Base-by-base conservation (phyloP, 2,888 invertebrate genomes). In the Cataglyphis rosenhaueri region DNA sequence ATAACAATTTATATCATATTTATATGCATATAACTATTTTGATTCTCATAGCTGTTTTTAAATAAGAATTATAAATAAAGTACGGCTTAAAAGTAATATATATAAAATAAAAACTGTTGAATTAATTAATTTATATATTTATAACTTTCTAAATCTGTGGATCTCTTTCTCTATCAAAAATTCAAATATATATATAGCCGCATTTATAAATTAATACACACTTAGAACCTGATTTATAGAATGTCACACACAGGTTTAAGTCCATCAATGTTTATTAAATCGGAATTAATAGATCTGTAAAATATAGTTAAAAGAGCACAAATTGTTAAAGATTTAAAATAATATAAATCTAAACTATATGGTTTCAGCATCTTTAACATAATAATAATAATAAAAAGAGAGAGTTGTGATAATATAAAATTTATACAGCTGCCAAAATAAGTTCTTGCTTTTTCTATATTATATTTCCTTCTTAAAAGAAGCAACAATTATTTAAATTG, bases 401-500 rank as follows among this genome's bases (percentile, higher is more conserved):
- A 32, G 6, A 44, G 62, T 21, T 25, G 5, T 48, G 21, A 5
- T 74, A 74, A 74, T n/a, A 41, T 29, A 41, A 21, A 74, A 62
- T 48, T 75, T 29, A n/a, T 55, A 38, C 15, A 76, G 55, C 38
- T 25, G 4, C 52, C 38, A 55, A 44, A 44, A 55, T 52, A 76
- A 9, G 32, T 48, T 52, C 38, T 76, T 38, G 55, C 52, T 76
- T 55, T 76, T 38, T 75, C 35, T 65, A 25, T 75, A 48, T 18
- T 75, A 75, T 38, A 38, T 75, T 75, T 75, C 66, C 66, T 65
- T 75, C 52, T 65, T 75, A 66, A 52, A 75, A 38, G 38, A 66
- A 35, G 15, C 38, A 66, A 75, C 75, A 65, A 76, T 66, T 38
- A 29, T 76, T 55, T 66, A 55, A 66, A 65, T 76, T 29, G 38